Evolutionary conservation across 2,113 vertebrate genomes (phyloP).

Genomic region (Dipodomys ordii): DNA sequence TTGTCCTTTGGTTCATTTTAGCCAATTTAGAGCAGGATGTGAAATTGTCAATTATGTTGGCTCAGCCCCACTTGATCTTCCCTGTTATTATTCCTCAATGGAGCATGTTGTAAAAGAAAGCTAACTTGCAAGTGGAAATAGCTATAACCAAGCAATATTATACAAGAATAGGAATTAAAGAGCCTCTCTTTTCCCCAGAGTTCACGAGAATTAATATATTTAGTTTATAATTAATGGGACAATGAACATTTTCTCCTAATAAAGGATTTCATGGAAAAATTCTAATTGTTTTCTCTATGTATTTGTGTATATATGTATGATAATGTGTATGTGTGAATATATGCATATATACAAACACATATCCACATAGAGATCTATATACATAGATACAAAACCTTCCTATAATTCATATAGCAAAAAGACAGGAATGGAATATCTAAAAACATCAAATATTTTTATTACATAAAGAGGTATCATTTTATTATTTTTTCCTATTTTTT

Average conservation of each 20-base stretch:
- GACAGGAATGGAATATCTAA: neutral
- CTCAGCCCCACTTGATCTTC: neutral
- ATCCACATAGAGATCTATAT: neutral
- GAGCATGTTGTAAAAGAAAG: neutral
- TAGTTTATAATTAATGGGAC: slow-evolving; percentile 36
- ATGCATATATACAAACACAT: neutral
- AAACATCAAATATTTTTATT: neutral
- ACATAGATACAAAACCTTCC: neutral
- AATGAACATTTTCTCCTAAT: neutral
- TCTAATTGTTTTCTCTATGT: neutral
- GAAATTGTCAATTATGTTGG: neutral
- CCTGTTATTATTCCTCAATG: neutral
- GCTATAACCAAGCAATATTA: neutral
- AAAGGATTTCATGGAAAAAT: neutral
- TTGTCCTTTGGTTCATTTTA: neutral
- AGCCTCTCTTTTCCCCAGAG: neutral
- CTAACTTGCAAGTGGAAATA: accelerated
- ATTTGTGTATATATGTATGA: neutral
- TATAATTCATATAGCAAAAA: neutral
- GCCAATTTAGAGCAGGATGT: neutral
- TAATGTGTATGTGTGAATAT: neutral
- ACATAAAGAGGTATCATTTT: neutral
- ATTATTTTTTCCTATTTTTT: neutral
- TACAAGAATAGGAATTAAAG: neutral
- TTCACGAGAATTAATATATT: neutral